These are phyloP conservation scores for Linnaemya tessellans DNA, from an alignment of 2,888 invertebrate species.

Conservation along the genomic window DNA sequence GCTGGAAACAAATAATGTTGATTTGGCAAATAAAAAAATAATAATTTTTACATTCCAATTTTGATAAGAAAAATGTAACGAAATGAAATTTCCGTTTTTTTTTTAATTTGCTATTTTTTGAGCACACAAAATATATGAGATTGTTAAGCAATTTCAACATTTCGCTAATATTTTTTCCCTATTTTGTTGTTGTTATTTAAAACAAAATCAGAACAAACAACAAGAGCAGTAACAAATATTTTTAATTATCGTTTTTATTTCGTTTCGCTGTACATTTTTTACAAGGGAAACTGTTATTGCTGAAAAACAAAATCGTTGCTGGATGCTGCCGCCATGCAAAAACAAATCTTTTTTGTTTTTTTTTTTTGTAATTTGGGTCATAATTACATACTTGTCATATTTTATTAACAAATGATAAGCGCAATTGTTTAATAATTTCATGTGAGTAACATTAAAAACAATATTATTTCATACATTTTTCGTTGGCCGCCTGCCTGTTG, in stretches of 20 bases:
- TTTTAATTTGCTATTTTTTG: constrained; percentile 52
- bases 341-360: constrained; percentile 18
- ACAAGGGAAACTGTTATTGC: constrained; percentile 30
- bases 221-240: constrained; percentile 49
- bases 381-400: constrained; percentile 72
- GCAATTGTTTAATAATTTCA: constrained; percentile 44
- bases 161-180: not conserved
- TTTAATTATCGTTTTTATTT: constrained; percentile 53
- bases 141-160: constrained; percentile 61
- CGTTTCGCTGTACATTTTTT: constrained; percentile 18
- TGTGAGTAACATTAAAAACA: constrained; percentile 15
- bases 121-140: constrained; percentile 51
- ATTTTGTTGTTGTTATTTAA: not conserved
- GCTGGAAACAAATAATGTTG: constrained; percentile 21
- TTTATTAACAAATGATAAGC: constrained; percentile 68
- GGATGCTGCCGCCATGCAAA: constrained; percentile 9
- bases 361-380: constrained; percentile 73
- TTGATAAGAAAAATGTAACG: constrained; percentile 58
- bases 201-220: constrained; percentile 45
- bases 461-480: not conserved
- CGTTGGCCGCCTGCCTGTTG: not conserved
- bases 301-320: constrained; percentile 22
- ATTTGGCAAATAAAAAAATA: not conserved
- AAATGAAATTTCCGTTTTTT: constrained; percentile 57
- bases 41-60: constrained; percentile 37